These are phyloP conservation scores for Ditylenchus weischeri DNA, from an alignment of 2,888 invertebrate species.

Conservation along the genomic window DNA sequence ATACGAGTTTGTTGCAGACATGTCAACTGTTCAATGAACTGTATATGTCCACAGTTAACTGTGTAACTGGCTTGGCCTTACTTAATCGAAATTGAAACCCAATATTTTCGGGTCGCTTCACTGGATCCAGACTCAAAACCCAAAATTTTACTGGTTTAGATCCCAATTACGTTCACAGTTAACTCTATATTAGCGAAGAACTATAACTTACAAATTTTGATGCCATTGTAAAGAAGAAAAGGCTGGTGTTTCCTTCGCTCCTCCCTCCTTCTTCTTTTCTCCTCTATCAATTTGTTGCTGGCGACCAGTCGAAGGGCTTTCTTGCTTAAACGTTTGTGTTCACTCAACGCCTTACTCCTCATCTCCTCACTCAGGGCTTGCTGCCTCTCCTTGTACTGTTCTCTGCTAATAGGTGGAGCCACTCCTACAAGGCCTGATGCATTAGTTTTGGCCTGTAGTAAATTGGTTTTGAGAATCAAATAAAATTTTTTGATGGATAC, in stretches of 20 bases:
- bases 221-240: conserved; percentile 5
- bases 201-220: not conserved
- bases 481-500: not conserved
- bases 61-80: no score
- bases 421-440: not conserved
- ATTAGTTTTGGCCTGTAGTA: conserved; percentile 6
- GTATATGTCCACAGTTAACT: no score
- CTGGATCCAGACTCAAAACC: no score
- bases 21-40: no score
- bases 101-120: no score
- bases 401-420: not conserved
- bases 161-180: no score
- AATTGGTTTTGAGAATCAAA: not conserved
- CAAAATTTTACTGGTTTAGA: no score
- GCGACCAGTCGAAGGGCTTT: not conserved
- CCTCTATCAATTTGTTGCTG: not conserved
- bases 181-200: no score
- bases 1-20: no score
- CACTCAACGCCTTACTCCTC: not conserved
- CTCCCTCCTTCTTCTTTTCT: not conserved
- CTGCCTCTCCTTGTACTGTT: not conserved
- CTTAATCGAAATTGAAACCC: no score
- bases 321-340: not conserved
- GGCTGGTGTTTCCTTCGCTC: conserved; percentile 1
- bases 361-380: not conserved